Evolutionary conservation across 2,797 vertebrate species (phyloP), one percentile per base, ranked within the genome.

Genomic region (Eulemur coronatus): DNA sequence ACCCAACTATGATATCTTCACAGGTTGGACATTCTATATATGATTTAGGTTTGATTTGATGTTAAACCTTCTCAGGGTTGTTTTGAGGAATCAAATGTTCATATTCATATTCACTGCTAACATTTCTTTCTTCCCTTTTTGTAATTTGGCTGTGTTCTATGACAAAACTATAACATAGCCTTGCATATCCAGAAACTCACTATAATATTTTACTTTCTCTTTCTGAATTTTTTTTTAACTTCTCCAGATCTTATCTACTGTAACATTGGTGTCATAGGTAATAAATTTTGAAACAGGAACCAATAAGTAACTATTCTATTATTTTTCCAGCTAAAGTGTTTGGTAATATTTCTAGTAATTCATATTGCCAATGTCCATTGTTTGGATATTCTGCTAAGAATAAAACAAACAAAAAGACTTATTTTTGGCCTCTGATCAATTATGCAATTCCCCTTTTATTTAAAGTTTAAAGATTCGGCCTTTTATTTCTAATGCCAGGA

Each of bases 301-400:
- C 13, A 55, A 26, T 72, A 90, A 94, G 22, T 63, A 69, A 59
- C 50, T 50, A 41, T 88, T 4, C n/a, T 73, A 90, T 63, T 97
- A 55, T 90, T 93, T 95, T 94, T n/a, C 67, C 72, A 91, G 69
- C 41, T 55, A 76, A 95, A 96, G 70, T 84, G 24, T 94, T 94
- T 79, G 69, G 69, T 88, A 84, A 94, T 95, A 89, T 88, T 95
- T 94, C 57, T 91, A 95, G 78, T 86, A 91, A 94, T 91, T 80
- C 20, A 43, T 30, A 79, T 22, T 70, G 78, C 52, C 75, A 46
- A 28, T 52, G 38, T 80, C 46, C 55, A 38, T 84, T 95, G 46
- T 85, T 96, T 95, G 33, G 28, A 3, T 87, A 85, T 72, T 91
- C 73, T 87, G 92, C 14, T 75, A 82, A 95, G 30, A 96, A 86